Percentiles rank a stretch among this genome's conserved stretches.
phyloP scores from a whole-genome alignment of 2,797 vertebrate species.

The Phataginus tricuspis region DNA sequence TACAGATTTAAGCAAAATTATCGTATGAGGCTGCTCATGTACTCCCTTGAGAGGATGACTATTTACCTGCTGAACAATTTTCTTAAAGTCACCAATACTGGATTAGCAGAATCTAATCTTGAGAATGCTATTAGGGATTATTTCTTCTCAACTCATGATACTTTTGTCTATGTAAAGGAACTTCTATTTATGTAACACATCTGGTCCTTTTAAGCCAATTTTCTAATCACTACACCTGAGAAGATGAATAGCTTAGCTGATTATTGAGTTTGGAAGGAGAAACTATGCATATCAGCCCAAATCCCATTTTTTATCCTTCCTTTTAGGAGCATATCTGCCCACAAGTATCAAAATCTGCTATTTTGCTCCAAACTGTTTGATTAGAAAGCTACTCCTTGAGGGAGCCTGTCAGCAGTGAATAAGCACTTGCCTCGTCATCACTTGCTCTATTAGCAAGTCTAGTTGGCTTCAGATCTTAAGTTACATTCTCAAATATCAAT shows the following conservation, averaged over 20 bases:
- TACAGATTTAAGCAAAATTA: neutral
- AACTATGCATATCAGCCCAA: neutral
- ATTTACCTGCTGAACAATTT: neutral
- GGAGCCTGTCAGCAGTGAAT: neutral
- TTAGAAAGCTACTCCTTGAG: neutral
- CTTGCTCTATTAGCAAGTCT: neutral
- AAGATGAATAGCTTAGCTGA: neutral
- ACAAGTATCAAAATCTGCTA: neutral
- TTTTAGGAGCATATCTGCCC: neutral
- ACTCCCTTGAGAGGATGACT: neutral
- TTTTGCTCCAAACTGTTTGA: neutral
- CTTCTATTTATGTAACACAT: neutral
- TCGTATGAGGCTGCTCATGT: neutral
- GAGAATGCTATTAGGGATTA: neutral
- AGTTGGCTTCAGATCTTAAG: neutral
- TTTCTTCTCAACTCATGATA: neutral
- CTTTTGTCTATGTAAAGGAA: neutral
- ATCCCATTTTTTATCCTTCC: neutral
- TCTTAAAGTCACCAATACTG: neutral
- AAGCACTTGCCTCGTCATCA: neutral
- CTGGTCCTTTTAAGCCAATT: neutral
- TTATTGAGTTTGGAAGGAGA: neutral
- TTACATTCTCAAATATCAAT: neutral
- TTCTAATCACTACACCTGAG: neutral
- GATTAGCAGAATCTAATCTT: neutral